phyloP scores from a whole-genome alignment of 2,888 invertebrate genomes.

The Cabera pusaria region DNA sequence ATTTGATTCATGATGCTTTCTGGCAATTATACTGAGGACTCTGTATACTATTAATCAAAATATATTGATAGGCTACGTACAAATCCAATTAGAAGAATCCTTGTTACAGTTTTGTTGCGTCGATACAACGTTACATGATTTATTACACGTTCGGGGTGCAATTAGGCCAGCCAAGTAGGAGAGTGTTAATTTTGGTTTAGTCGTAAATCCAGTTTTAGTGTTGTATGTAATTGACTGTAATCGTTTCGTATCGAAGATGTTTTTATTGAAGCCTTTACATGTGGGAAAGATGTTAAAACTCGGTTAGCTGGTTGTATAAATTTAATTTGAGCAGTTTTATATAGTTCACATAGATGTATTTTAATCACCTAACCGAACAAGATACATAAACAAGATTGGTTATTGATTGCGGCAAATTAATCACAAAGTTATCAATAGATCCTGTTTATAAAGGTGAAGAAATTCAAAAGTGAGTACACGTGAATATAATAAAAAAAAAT shows the following conservation, averaged over 20 bases:
- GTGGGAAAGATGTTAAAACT: constrained; percentile 47
- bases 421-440: constrained; percentile 12
- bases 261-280: constrained; percentile 52
- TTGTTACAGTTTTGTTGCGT: constrained; percentile 67
- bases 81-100: constrained; percentile 79
- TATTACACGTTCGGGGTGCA: constrained; percentile 58
- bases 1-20: constrained; percentile 76
- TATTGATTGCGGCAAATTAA: constrained; percentile 15
- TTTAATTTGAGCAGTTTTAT: constrained; percentile 17
- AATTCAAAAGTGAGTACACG: constrained; percentile 4
- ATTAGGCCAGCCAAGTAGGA: constrained; percentile 62
- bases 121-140: constrained; percentile 63
- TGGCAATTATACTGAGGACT: constrained; percentile 74
- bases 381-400: constrained; percentile 7
- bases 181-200: constrained; percentile 71
- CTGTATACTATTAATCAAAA: constrained; percentile 70
- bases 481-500: constrained; percentile 8
- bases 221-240: constrained; percentile 61
- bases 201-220: constrained; percentile 69
- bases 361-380: constrained; percentile 6
- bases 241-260: constrained; percentile 49
- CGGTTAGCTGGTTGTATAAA: constrained; percentile 23
- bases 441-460: constrained; percentile 3
- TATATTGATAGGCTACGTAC: constrained; percentile 77
- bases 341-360: constrained; percentile 5